A percentile compares a stretch with the other conserved stretches of the same genome.
Conservation (phyloP, 2,888 invertebrate species). For the Noctua janthe region DNA sequence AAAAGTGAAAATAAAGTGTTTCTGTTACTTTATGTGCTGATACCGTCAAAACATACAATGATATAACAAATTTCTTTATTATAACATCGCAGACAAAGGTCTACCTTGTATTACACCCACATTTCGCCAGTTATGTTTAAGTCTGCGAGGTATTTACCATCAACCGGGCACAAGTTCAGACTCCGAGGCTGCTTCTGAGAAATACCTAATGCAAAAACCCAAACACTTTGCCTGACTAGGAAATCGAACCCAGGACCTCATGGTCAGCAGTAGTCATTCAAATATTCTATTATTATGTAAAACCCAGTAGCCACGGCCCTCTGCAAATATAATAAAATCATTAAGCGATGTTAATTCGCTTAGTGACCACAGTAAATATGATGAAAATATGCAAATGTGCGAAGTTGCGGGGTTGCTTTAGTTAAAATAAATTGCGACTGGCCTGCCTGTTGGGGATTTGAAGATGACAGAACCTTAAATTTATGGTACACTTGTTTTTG, state of each 20-base stretch:
- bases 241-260: background rate
- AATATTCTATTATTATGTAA: constrained; percentile 75
- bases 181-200: background rate
- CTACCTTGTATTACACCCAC: too few species aligned
- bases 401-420: constrained; percentile 78
- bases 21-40: background rate
- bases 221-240: background rate
- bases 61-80: background rate
- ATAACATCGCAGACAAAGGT: background rate
- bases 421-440: constrained; percentile 80
- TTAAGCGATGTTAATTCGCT: constrained; percentile 84
- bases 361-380: constrained; percentile 82
- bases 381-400: constrained; percentile 85
- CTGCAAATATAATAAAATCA: constrained; percentile 83
- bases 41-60: background rate
- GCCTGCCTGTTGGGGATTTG: constrained; percentile 70
- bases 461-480: constrained; percentile 58
- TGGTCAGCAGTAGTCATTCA: constrained; percentile 13
- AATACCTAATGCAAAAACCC: background rate
- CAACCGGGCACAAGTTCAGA: background rate
- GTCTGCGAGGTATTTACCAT: too few species aligned
- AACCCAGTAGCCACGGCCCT: constrained; percentile 73
- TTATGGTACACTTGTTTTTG: constrained; percentile 37
- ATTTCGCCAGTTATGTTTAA: too few species aligned
- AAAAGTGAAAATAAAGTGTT: background rate